These are phyloP conservation scores for Intellagama lesueurii DNA, from an alignment of 2,797 vertebrate genomes.

Conservation along the genomic window DNA sequence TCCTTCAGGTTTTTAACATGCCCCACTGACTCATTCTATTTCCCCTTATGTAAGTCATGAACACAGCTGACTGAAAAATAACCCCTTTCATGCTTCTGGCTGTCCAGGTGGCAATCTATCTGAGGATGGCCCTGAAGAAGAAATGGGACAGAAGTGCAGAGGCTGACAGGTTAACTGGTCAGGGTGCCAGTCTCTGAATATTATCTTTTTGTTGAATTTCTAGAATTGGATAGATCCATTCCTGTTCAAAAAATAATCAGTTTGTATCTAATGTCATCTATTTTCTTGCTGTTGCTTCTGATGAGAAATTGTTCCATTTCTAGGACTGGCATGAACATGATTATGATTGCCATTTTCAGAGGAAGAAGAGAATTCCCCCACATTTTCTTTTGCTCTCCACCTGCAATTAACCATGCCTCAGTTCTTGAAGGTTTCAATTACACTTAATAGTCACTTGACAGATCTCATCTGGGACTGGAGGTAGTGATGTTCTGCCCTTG, in stretches of 20 bases:
- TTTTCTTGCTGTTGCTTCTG: neutral
- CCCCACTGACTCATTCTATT: neutral
- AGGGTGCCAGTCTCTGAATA: neutral
- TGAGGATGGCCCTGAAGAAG: neutral
- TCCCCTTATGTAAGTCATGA: neutral
- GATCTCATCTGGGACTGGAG: conserved; percentile 15
- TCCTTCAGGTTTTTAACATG: neutral
- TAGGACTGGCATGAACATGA: neutral
- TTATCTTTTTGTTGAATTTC: conserved; percentile 3
- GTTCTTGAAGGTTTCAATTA: conserved; percentile 35
- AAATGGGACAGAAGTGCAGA: neutral
- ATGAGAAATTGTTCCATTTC: neutral
- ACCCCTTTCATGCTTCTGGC: too few relatives aligned
- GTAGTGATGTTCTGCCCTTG: neutral
- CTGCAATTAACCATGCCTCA: conserved; percentile 15
- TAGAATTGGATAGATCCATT: neutral
- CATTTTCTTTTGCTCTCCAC: conserved; percentile 7
- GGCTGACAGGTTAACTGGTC: neutral
- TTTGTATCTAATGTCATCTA: neutral
- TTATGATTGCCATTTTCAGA: conserved; percentile 6
- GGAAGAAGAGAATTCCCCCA: neutral
- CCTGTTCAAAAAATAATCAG: neutral
- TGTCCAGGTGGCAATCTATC: neutral
- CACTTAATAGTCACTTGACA: conserved; percentile 37
- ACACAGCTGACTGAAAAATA: too few relatives aligned